A percentile compares a stretch with the other conserved stretches of the same genome.
These are phyloP conservation scores for Sebastes umbrosus DNA, from an alignment of 2,797 vertebrate species.

Conservation along the genomic window DNA sequence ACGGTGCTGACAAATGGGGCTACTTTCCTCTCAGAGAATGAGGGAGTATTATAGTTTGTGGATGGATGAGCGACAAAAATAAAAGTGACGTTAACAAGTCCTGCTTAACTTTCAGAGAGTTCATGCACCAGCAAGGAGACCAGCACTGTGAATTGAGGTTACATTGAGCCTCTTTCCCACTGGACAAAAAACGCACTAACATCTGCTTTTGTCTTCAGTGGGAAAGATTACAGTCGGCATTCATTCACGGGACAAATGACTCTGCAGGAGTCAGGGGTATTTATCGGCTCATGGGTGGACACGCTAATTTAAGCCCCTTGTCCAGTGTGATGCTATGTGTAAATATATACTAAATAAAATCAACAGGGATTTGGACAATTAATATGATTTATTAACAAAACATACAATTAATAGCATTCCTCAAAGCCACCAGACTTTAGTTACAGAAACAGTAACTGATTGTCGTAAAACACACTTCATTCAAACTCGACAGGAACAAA, in stretches of 20 bases:
- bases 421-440: too few species aligned
- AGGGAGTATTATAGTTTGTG: constrained; percentile 47
- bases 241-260: background rate
- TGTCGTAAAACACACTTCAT: too few species aligned
- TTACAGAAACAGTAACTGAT: too few species aligned
- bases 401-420: too few species aligned
- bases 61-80: constrained; percentile 65
- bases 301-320: background rate
- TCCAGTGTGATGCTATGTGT: background rate
- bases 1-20: constrained; percentile 67
- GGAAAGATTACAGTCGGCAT: background rate
- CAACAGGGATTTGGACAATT: background rate
- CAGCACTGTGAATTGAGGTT: background rate
- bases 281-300: background rate
- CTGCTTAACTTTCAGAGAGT: constrained; percentile 36
- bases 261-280: background rate
- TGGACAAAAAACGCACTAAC: background rate
- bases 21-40: constrained; percentile 56
- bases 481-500: too few species aligned
- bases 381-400: too few species aligned
- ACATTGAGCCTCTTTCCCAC: background rate
- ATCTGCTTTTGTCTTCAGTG: background rate
- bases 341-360: background rate
- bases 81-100: constrained; percentile 53
- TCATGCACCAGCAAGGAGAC: background rate